A percentile compares a stretch with the other conserved stretches of the same genome.
phyloP scores from a whole-genome alignment of 1,140 invertebrate genomes.

The Atta texana region DNA sequence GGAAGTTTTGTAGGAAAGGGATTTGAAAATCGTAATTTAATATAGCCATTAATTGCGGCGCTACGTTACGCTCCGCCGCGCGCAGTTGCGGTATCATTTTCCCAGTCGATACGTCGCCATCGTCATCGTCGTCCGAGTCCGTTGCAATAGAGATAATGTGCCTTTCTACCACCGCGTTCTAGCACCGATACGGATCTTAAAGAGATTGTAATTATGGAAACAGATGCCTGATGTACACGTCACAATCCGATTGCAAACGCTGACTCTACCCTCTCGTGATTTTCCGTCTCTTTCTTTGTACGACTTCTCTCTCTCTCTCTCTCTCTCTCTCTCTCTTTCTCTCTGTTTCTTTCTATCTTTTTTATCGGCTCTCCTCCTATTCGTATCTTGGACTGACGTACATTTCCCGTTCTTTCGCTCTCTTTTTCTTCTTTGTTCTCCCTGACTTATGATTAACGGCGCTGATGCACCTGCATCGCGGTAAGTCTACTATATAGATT shows the following conservation, averaged over 20 bases:
- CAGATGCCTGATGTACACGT: slow-evolving; percentile 77
- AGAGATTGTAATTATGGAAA: slow-evolving; percentile 79
- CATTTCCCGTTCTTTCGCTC: slow-evolving; percentile 49
- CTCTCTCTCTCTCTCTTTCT: neutral
- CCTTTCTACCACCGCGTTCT: slow-evolving; percentile 53
- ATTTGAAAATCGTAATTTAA: slow-evolving; percentile 72
- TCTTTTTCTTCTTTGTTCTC: neutral
- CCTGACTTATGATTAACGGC: slow-evolving; percentile 68
- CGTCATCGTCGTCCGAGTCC: neutral
- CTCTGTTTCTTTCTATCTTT: neutral
- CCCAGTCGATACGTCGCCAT: slow-evolving; percentile 53
- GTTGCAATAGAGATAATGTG: slow-evolving; percentile 60
- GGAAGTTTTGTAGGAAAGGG: neutral
- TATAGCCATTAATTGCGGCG: slow-evolving; percentile 69
- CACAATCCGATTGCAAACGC: slow-evolving; percentile 76
- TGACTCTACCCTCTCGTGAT: slow-evolving; percentile 31
- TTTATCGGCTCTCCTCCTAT: slow-evolving; percentile 5
- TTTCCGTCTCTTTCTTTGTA: neutral
- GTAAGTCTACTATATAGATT: slow-evolving; percentile 63
- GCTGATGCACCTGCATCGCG: slow-evolving; percentile 66
- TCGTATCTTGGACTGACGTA: slow-evolving; percentile 13
- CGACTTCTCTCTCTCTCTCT: neutral
- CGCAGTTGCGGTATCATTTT: slow-evolving; percentile 67
- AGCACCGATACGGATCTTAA: slow-evolving; percentile 69
- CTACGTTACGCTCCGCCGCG: slow-evolving; percentile 63